Evolutionary conservation across 2,113 vertebrate species (phyloP), one percentile per base, ranked within the genome.

Genomic region (Burhinus bistriatus): DNA sequence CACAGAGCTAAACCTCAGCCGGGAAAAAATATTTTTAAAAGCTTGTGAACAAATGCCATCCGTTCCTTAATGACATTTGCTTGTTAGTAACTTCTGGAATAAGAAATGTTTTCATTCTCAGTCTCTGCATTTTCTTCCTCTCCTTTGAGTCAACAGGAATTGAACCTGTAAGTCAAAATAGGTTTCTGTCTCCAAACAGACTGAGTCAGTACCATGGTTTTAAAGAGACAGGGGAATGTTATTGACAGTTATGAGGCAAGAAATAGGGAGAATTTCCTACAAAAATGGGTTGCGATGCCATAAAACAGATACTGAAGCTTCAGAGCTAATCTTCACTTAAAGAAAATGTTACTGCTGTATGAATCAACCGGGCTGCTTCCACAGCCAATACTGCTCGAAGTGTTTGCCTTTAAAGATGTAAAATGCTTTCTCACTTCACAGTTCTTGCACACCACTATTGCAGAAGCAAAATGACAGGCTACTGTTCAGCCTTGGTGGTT

Each of bases 91-190:
- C 78, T 96, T 75, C 97, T 97, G 95, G 96, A 96, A 94, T 96
- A 96, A 94, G 77, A 97, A 93, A 96, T 93, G 69, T 96, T 98
- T 98, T 97, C 82, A n/a, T 91, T 89, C 70, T 95, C 59, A 65
- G 62, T 27, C 54, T 92, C 47, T 3, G 40, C 61, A 71, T 96
- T 95, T 89, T 91, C 61, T 97, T 98, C 88, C 90, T 97, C 75
- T 49, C 73, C 83, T 89, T 81, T 72, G 78, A 92, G 73, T 95
- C 95, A 97, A 97, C 72, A 97, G 91, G 93, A 98, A 94, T 51
- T 97, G 93, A 97, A 98, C 93, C 93, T 97, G 38, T 80, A 96
- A 97, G 84, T 94, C 90, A 94, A 94, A 98, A 96, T 54, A 94
- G 42, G 88, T 96, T 97, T 97, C 92, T 96, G 81, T 94, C 66